A percentile compares a stretch with the other conserved stretches of the same genome.
Conservation (phyloP, 1,140 invertebrate species). For the Cheumatopsyche charites region DNA sequence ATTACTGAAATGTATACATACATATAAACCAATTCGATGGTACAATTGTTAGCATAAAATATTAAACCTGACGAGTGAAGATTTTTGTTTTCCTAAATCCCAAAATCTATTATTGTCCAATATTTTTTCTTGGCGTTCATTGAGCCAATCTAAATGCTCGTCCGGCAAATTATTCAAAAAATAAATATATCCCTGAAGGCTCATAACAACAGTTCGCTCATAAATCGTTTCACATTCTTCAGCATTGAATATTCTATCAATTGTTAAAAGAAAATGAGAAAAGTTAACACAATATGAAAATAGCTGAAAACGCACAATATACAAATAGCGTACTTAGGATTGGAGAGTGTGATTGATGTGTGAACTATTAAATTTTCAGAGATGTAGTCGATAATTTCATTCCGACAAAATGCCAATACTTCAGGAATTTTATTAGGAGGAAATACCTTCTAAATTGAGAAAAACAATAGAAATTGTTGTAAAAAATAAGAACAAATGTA, state of each 20-base stretch:
- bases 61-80: constrained; percentile 58
- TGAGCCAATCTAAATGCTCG: constrained; percentile 61
- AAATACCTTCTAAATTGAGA: constrained; percentile 74
- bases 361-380: constrained; percentile 73
- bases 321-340: constrained; percentile 61
- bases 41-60: constrained; percentile 11
- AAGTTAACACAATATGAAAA: constrained; percentile 49
- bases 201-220: constrained; percentile 69
- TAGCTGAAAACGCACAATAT: constrained; percentile 35
- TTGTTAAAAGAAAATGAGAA: constrained; percentile 34
- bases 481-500: not conserved
- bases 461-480: constrained; percentile 46
- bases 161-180: constrained; percentile 64
- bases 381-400: constrained; percentile 77
- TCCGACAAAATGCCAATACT: constrained; percentile 77
- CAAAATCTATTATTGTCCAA: constrained; percentile 73
- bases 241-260: constrained; percentile 51
- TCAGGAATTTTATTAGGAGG: constrained; percentile 71
- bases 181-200: constrained; percentile 69
- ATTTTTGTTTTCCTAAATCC: constrained; percentile 70
- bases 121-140: constrained; percentile 61
- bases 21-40: constrained; percentile 11
- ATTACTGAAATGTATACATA: not conserved
- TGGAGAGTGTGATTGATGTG: constrained; percentile 66
- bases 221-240: constrained; percentile 80